Evolutionary conservation across 2,888 invertebrate genomes (phyloP).

Genomic region (Periphyllus acericola): DNA sequence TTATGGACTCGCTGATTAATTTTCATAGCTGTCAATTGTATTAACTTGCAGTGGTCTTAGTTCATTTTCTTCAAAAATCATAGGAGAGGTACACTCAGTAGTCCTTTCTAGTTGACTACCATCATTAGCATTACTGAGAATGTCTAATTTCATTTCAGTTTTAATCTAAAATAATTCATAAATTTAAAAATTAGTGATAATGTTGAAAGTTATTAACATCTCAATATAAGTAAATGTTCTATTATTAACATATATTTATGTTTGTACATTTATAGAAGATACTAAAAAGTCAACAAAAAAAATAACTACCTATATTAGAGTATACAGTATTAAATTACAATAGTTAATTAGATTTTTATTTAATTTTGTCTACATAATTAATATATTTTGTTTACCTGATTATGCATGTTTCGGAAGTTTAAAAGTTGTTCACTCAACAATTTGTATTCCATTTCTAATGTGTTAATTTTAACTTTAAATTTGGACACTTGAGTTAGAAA

Average conservation of each 20-base stretch:
- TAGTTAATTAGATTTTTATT: too few species aligned
- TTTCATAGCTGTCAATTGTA: conserved; percentile 8
- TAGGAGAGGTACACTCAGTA: neutral
- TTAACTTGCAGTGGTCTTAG: conserved; percentile 23
- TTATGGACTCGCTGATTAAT: neutral
- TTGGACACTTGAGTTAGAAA: neutral
- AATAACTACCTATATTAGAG: neutral
- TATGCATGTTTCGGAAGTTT: conserved; percentile 23
- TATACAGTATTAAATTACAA: too few species aligned
- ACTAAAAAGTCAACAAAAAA: neutral
- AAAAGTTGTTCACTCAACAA: conserved; percentile 17
- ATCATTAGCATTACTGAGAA: neutral
- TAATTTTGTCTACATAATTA: too few species aligned
- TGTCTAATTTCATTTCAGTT: neutral
- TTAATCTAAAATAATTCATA: neutral
- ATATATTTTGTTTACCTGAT: conserved; percentile 10
- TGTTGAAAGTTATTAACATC: neutral
- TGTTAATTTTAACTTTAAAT: neutral
- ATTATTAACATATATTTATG: too few species aligned
- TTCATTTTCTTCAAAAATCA: neutral
- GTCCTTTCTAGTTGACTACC: neutral
- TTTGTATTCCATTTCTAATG: conserved; percentile 8
- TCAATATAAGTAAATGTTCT: too few species aligned
- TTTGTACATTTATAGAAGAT: too few species aligned
- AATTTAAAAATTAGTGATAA: neutral